Conservation (phyloP, 1,140 invertebrate genomes). For the Monochamus saltuarius region DNA sequence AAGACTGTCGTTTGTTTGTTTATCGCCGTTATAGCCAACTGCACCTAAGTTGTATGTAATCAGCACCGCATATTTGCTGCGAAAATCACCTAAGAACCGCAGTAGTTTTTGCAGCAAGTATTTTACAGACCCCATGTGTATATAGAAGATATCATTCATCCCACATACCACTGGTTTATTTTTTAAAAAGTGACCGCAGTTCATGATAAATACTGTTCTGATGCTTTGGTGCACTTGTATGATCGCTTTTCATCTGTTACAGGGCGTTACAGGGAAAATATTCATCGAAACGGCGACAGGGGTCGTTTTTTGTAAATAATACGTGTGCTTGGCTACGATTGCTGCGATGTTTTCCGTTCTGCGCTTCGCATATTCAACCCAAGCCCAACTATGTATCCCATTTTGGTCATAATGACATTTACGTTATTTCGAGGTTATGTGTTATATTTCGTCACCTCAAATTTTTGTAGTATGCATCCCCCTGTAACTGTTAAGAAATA, state of each 20-base stretch:
- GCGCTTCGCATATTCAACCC: conserved; percentile 4
- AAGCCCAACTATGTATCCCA: too few relatives aligned
- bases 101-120: conserved; percentile 14
- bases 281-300: conserved; percentile 3
- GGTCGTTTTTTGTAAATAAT: too few relatives aligned
- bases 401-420: too few relatives aligned
- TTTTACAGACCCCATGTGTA: conserved; percentile 19
- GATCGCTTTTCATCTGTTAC: conserved; percentile 19
- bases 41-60: conserved; percentile 1
- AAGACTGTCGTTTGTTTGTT: conserved; percentile 46
- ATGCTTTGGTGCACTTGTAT: conserved; percentile 10
- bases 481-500: too few relatives aligned
- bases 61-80: conserved; percentile 18
- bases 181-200: conserved; percentile 22
- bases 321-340: not conserved
- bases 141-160: conserved; percentile 40
- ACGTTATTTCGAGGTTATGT: too few relatives aligned
- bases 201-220: conserved; percentile 2
- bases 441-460: too few relatives aligned
- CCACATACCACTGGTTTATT: conserved; percentile 52
- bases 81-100: not conserved
- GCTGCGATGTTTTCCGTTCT: not conserved
- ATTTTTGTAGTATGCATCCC: too few relatives aligned
- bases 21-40: not conserved
- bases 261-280: conserved; percentile 2